Conservation (phyloP, 2,113 vertebrate species). For the Puffinus mauretanicus region DNA sequence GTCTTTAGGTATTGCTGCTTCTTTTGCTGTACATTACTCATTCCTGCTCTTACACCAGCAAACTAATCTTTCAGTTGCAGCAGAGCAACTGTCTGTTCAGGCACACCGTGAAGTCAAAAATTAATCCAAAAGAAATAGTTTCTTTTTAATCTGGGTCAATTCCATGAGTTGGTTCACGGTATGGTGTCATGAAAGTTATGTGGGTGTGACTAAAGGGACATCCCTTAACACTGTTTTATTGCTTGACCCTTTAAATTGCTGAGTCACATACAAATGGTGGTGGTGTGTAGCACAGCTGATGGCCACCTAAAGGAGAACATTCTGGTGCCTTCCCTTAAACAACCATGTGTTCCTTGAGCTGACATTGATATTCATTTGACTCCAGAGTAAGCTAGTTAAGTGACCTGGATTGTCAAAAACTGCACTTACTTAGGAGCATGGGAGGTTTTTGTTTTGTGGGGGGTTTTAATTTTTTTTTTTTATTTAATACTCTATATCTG, state of each 20-base stretch:
- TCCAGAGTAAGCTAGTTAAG: neutral
- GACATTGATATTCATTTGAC: neutral
- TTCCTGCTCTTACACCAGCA: neutral
- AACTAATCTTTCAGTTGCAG: neutral
- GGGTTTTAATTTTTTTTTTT: too few relatives aligned
- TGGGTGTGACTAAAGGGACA: neutral
- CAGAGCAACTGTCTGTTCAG: neutral
- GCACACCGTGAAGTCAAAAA: neutral
- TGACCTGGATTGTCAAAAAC: neutral
- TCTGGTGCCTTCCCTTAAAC: neutral
- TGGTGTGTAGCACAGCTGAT: neutral
- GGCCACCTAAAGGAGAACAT: neutral
- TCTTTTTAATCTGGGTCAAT: neutral
- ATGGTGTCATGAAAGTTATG: neutral
- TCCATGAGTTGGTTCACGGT: neutral
- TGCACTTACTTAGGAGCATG: fast-evolving
- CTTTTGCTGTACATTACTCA: neutral
- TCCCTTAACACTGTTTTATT: neutral
- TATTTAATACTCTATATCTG: neutral
- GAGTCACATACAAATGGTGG: fast-evolving
- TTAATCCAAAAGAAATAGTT: neutral
- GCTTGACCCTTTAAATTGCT: neutral
- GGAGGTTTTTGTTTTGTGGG: neutral
- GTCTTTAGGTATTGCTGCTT: neutral
- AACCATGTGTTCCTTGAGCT: neutral